Evolutionary conservation across 2,113 vertebrate species (phyloP).

Genomic region (Notarius quadriscutis): DNA sequence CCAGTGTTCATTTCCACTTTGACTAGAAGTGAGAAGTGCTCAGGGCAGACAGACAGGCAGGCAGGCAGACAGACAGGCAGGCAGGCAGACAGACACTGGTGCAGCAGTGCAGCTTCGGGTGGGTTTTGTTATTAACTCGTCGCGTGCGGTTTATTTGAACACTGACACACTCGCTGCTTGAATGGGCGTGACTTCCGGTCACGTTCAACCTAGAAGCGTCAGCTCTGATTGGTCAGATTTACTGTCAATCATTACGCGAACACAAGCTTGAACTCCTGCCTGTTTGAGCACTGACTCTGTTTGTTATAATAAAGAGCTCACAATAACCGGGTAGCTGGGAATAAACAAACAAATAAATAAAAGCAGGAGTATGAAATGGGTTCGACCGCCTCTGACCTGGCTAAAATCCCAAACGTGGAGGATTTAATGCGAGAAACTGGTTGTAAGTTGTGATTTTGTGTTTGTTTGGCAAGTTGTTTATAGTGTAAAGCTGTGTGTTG

Average conservation of each 20-base stretch:
- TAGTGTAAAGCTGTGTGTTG: neutral
- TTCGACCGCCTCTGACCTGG: slow-evolving; percentile 55
- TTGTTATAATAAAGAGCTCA: neutral
- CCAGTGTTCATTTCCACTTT: slow-evolving; percentile 28
- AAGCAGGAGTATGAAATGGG: slow-evolving; percentile 60
- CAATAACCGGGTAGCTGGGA: neutral
- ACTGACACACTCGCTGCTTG: neutral
- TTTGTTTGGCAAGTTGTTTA: neutral
- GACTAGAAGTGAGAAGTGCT: neutral
- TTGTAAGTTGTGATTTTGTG: slow-evolving; percentile 60
- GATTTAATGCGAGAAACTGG: slow-evolving; percentile 67
- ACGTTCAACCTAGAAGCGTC: too few species aligned
- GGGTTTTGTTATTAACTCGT: too few species aligned
- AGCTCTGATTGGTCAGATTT: neutral
- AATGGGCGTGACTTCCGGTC: neutral
- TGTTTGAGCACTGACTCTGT: neutral
- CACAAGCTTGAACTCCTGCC: neutral
- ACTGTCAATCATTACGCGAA: neutral
- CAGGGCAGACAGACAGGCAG: too few species aligned
- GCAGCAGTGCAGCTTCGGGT: too few species aligned
- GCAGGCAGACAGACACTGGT: too few species aligned
- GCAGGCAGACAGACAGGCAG: too few species aligned
- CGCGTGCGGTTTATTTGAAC: neutral
- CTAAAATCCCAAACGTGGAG: slow-evolving; percentile 56
- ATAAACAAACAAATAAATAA: neutral